Percentiles rank a stretch among this genome's conserved stretches.
phyloP scores from a whole-genome alignment of 1,140 invertebrate genomes.

The Lethrus apterus region DNA sequence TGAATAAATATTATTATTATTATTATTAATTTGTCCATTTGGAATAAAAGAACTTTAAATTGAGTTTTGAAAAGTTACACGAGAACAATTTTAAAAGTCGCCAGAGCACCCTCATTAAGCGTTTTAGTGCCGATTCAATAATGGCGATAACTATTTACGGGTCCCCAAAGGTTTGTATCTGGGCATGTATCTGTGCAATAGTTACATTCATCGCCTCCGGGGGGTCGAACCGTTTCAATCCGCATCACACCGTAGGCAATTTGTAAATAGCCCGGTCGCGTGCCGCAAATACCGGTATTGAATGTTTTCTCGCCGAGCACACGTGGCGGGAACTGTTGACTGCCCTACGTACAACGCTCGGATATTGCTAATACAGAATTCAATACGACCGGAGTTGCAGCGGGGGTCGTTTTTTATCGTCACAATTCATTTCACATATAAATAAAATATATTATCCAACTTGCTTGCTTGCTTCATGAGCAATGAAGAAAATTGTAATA shows the following conservation, averaged over 20 bases:
- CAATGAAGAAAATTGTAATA: too few relatives aligned
- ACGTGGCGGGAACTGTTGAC: slow-evolving; percentile 22
- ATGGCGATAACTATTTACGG: slow-evolving; percentile 5
- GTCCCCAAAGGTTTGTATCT: slow-evolving; percentile 1
- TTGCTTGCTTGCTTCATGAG: too few relatives aligned
- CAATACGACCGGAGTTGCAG: not conserved
- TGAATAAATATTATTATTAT: too few relatives aligned
- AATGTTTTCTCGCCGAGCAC: slow-evolving; percentile 33
- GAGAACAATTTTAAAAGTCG: too few relatives aligned
- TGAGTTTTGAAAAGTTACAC: too few relatives aligned
- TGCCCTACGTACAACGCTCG: slow-evolving; percentile 3
- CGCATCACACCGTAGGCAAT: slow-evolving; percentile 31
- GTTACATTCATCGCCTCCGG: slow-evolving; percentile 9
- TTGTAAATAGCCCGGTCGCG: slow-evolving; percentile 35
- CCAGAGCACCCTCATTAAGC: not conserved
- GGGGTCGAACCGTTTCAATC: slow-evolving; percentile 16
- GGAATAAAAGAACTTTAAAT: too few relatives aligned
- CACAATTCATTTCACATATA: too few relatives aligned
- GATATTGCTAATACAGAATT: slow-evolving; percentile 9
- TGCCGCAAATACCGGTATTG: slow-evolving; percentile 34
- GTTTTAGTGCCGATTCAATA: not conserved
- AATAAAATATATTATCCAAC: too few relatives aligned
- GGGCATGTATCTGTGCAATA: not conserved
- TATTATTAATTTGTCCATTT: too few relatives aligned
- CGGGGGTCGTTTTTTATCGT: not conserved